A percentile compares a stretch with the other conserved stretches of the same genome.
Evolutionary conservation across 2,113 vertebrate species (phyloP).

Genomic region (Atlantisia rogersi): DNA sequence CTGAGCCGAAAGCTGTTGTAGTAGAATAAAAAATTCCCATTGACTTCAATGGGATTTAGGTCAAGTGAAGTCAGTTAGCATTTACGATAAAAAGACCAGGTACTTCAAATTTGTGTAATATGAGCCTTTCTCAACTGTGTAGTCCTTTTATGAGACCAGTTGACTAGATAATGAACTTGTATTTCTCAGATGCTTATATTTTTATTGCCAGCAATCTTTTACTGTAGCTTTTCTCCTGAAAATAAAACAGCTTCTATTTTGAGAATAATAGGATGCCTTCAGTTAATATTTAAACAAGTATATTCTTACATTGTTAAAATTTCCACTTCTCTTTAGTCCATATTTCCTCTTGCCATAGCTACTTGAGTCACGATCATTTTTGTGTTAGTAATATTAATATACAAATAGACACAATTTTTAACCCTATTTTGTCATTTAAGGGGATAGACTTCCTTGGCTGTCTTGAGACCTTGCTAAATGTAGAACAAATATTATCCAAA

Average conservation of each 20-base stretch:
- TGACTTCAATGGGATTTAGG: background rate
- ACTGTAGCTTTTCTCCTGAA: background rate
- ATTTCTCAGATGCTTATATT: background rate
- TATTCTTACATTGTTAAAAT: background rate
- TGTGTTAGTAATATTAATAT: background rate
- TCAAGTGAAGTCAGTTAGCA: background rate
- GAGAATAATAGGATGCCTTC: background rate
- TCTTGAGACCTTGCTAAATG: background rate
- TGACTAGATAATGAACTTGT: background rate
- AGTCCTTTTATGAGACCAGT: background rate
- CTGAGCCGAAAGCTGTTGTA: background rate
- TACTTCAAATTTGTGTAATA: background rate
- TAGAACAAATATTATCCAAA: background rate
- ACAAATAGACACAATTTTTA: fast-evolving
- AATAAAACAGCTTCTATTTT: background rate
- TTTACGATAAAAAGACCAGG: background rate
- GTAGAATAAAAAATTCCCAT: background rate
- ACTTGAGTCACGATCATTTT: background rate
- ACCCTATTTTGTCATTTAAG: background rate
- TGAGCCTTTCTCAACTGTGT: background rate
- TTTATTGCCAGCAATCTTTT: background rate
- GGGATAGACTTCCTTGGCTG: background rate
- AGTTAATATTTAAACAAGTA: background rate
- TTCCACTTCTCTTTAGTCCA: background rate
- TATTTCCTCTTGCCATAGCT: background rate